Percentiles rank a stretch among this genome's conserved stretches.
Evolutionary conservation across 2,113 vertebrate genomes (phyloP).

Genomic region (Oxyura jamaicensis): DNA sequence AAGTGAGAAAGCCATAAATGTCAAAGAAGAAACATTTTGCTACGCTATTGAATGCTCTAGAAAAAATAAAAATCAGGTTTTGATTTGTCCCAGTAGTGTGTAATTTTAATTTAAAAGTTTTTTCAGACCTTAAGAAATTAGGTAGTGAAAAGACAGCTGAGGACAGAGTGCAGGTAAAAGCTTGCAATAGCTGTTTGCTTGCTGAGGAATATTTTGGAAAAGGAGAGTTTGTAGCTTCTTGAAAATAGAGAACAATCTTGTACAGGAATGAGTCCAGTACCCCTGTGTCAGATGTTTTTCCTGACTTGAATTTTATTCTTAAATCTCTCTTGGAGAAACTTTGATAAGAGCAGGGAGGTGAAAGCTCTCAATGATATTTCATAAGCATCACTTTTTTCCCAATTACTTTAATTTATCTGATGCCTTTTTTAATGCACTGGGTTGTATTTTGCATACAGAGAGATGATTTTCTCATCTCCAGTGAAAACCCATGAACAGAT

Average conservation of each 20-base stretch:
- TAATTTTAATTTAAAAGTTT: neutral
- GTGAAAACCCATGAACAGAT: constrained; percentile 55
- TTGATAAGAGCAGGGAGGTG: neutral
- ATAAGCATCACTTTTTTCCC: neutral
- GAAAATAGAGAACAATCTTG: neutral
- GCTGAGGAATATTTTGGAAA: neutral
- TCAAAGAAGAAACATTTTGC: neutral
- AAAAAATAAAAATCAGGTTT: neutral
- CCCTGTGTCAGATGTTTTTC: neutral
- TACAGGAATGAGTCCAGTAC: no score
- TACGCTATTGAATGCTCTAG: neutral
- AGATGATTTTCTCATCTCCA: constrained; percentile 58
- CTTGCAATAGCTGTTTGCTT: neutral
- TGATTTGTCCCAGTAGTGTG: neutral
- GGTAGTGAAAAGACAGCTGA: neutral
- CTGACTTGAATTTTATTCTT: neutral
- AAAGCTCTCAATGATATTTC: neutral
- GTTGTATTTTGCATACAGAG: constrained; percentile 49
- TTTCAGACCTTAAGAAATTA: neutral
- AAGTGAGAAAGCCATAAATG: neutral
- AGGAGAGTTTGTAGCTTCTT: neutral
- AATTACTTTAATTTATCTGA: constrained; percentile 43
- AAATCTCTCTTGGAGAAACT: neutral
- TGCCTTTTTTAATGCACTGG: constrained; percentile 20
- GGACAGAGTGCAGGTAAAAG: neutral